Base-by-base conservation (phyloP, 2,113 vertebrate species). In the Labrus mixtus region DNA sequence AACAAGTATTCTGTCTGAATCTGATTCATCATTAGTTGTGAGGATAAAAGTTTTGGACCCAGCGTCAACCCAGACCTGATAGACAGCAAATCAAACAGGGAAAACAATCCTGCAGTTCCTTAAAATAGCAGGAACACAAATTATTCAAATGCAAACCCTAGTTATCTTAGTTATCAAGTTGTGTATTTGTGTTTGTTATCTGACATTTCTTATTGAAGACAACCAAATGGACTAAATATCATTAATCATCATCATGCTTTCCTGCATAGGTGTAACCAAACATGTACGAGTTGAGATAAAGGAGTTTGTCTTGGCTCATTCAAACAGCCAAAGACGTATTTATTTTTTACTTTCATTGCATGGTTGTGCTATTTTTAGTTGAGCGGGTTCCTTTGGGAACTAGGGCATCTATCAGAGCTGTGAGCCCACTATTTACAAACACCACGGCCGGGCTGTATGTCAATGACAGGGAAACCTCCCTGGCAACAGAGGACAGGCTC, bases 291-390 rank as follows among this genome's bases (percentile, higher is more conserved):
- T 10, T 46, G 36, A 73, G 62, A 54, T 63, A 4, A 71, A 3
- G 12, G 19, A 75, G 60, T 62, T 43, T 36, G 22, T 61, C 6
- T 46, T 1, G 46, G 71, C 65, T 75, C 46, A 53, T 63, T 15
- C 36, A 53, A 51, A 66, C 15, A n/a, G 51, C 65, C 61, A 46
- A 43, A 75, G 60, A 57, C 41, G 2, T 82, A 36, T 76, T 53
- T 83, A 57, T 82, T 74, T 75, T 67, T 83, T 4, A 81, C 71
- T 76, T 73, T 25, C 25, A 56, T 69, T 53, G 55, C 66, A 60
- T 5, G 23, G 50, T 63, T 12, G 1, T 12, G 58, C 54, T 86
- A 90, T 90, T 86, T 90, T 87, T 84, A 89, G 54, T 22, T 45
- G 65, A 65, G 53, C 43, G 23, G 61, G 64, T 59, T 58, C 43